Evolutionary conservation across 2,797 vertebrate genomes (phyloP), one percentile per base, ranked within the genome.

Genomic region (Huso huso): DNA sequence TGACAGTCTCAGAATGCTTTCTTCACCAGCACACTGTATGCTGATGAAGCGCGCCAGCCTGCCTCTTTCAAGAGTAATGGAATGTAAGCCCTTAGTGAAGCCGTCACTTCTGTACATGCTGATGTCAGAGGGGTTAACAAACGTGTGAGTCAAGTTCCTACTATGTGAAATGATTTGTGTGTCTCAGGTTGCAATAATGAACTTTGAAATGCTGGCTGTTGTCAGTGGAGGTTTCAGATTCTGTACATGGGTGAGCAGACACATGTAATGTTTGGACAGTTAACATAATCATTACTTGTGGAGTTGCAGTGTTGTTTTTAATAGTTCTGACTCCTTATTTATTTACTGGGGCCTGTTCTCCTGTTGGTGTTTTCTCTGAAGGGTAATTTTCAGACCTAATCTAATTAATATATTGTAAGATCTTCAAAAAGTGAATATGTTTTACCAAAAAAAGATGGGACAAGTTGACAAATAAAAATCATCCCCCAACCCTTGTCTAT

Each of bases 121-220:
- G 61, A 15, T 48, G 60, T 3, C 6, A 7, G 12, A 62, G 23
- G 60, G 69, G 68, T 75, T 72, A 64, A 63, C n/a, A 67, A 7
- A n/a, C 55, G 7, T 13, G 12, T 13, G 11, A 58, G 66, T 57
- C 13, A 51, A 7, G 62, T 65, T 50, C 70, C 48, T 53, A 65
- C 68, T 72, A 61, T 72, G 68, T 63, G 66, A 1, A 37, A 51
- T 78, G 76, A 81, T 74, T 64, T 64, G 78, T 76, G 69, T 65
- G 69, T 49, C 66, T 73, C 62, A 68, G 69, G 68, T 66, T n/a
- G 74, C 73, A 52, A 55, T 68, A 72, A 72, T 52, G 23, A 10
- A 23, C 66, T 11, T 13, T 7, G 49, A 10, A 49, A 23, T 64
- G n/a, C 63, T 68, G 23, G 8, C 64, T 58, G 66, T 72, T 76